Percentiles rank a stretch among this genome's conserved stretches.
Evolutionary conservation across 1,140 invertebrate species (phyloP).

Genomic region (Physella acuta): DNA sequence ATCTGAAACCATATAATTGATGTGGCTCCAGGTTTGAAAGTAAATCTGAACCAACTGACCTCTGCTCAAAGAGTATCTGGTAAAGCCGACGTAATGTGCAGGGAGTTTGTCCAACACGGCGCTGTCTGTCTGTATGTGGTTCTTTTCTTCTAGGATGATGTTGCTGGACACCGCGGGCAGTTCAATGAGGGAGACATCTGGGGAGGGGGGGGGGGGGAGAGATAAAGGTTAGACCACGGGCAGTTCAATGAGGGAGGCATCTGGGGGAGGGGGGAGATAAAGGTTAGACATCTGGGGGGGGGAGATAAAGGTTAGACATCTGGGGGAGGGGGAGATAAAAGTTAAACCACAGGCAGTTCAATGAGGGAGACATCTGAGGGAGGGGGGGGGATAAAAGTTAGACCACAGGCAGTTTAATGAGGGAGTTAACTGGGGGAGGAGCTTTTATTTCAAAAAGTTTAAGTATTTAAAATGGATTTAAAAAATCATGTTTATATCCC

Average conservation of each 20-base stretch:
- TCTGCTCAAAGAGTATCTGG: constrained; percentile 26
- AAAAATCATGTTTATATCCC: too few species aligned
- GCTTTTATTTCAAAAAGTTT: too few species aligned
- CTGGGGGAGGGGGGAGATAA: constrained; percentile 24
- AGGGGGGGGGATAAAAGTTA: too few species aligned
- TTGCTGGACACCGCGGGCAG: constrained; percentile 30
- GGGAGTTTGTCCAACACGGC: constrained; percentile 31
- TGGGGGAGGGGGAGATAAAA: too few species aligned
- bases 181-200: constrained; percentile 30
- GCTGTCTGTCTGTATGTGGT: constrained; percentile 28
- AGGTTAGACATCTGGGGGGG: too few species aligned
- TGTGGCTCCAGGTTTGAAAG: not conserved
- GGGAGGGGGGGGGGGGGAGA: too few species aligned
- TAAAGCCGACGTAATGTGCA: constrained; percentile 24
- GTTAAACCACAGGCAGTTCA: constrained; percentile 19
- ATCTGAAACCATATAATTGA: not conserved
- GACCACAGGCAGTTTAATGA: constrained; percentile 22
- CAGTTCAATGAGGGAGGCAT: constrained; percentile 22
- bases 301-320: too few species aligned
- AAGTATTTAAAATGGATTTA: too few species aligned
- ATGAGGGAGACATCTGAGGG: constrained; percentile 28
- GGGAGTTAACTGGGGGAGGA: constrained; percentile 24
- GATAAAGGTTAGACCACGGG: too few species aligned
- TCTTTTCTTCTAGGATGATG: constrained; percentile 34
- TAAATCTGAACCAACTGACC: constrained; percentile 25